Base-by-base conservation (phyloP, 2,113 vertebrate genomes). In the Hippocampus zosterae region DNA sequence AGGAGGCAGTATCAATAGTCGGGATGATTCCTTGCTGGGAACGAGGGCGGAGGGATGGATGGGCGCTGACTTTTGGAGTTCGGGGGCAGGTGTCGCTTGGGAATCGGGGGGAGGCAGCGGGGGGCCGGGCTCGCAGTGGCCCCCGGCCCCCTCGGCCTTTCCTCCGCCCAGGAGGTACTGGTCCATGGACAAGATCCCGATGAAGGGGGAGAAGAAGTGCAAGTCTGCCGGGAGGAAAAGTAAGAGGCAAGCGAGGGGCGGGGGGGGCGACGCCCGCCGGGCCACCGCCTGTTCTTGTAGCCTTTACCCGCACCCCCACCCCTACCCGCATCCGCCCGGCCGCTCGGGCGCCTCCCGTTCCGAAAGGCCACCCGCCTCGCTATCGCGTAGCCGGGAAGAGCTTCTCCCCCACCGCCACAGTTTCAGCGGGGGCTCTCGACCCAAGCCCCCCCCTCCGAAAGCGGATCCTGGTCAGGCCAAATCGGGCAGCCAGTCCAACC, bases 151-250 rank as follows among this genome's bases (percentile, higher is more conserved):
- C 19, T 79, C 86, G 37, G 92, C 88, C 13, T 92, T 93, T 65
- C 94, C 94, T 1, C 92, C 92, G 41, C 94, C 95, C 0, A 88
- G 93, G 62, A 89, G 94, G 74, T 96, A 96, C 80, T 96, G 95
- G 95, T 96, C 94, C 5, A 94, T 95, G 37, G 94, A 96, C 88
- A 96, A 96, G 86, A 90, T 96, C 66, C 93, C 93, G 19, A 93
- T 94, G 76, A 95, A 95, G 87, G 91, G 91, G 68, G 93, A 94
- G 25, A 94, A 92, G 85, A 94, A 91, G 72, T 88, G 89, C 84
- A 91, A 90, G 80, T 91, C 87, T 77, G 90, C 85, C 72, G 92
- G 92, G 75, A 90, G 87, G 73, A 93, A 88, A 86, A 89, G 79
- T 75, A 87, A 92, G 66, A 78, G 84, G 63, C 40, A 85, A 78